phyloP scores from a whole-genome alignment of 2,113 vertebrate species.

The Axis porcinus region DNA sequence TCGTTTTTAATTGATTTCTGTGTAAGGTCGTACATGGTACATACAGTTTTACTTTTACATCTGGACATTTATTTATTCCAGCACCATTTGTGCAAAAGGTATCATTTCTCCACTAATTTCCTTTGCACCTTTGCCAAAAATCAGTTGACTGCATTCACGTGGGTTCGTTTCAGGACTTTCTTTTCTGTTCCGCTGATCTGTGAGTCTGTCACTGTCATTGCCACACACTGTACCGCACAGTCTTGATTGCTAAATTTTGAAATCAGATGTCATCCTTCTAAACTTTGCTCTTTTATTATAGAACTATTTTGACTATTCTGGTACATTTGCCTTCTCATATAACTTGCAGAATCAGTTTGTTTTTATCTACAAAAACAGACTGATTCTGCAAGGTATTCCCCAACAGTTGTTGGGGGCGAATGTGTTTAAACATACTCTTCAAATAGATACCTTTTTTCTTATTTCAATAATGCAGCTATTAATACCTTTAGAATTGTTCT shows the following conservation, averaged over 20 bases:
- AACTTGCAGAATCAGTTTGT: constrained; percentile 1
- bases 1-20: background rate
- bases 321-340: background rate
- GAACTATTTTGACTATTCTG: background rate
- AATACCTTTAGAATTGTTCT: background rate
- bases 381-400: no score
- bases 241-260: background rate
- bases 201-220: background rate
- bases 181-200: background rate
- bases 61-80: background rate
- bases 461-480: background rate
- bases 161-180: background rate
- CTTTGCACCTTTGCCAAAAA: background rate
- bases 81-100: background rate
- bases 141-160: background rate
- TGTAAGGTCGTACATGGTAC: background rate
- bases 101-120: background rate
- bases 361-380: background rate
- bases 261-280: background rate
- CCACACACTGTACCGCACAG: background rate
- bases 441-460: background rate
- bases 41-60: background rate
- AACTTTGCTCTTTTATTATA: background rate
- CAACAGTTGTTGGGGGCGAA: background rate
- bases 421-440: background rate